phyloP scores from a whole-genome alignment of 1,140 invertebrate genomes.

The Dryas iulia region DNA sequence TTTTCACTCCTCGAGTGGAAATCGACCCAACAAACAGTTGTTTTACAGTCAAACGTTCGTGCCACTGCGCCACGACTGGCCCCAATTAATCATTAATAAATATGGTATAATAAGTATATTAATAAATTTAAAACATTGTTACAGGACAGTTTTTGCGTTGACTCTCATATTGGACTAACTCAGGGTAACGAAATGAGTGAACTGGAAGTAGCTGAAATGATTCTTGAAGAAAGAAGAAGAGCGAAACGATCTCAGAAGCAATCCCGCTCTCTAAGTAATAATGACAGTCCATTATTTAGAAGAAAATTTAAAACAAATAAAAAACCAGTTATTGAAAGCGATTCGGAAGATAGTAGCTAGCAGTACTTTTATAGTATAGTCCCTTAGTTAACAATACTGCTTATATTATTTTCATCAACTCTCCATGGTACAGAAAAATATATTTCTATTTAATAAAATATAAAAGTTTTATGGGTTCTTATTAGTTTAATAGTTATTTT shows the following conservation, averaged over 20 bases:
- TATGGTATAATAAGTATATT: not conserved
- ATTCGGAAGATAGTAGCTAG: conserved; percentile 65
- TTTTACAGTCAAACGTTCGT: too few species aligned
- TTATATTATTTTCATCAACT: too few species aligned
- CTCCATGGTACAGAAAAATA: too few species aligned
- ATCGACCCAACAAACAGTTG: too few species aligned
- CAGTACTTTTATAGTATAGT: not conserved
- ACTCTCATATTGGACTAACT: conserved; percentile 67
- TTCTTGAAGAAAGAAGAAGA: conserved; percentile 59
- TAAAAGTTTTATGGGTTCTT: too few species aligned
- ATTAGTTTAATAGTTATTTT: too few species aligned
- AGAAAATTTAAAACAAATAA: conserved; percentile 46
- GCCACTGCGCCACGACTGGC: too few species aligned
- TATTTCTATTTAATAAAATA: too few species aligned
- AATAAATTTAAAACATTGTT: conserved; percentile 20
- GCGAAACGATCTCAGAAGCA: conserved; percentile 40
- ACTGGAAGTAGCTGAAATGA: conserved; percentile 69
- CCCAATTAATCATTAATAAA: too few species aligned
- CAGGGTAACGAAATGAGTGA: conserved; percentile 67
- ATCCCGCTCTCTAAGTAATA: conserved; percentile 19
- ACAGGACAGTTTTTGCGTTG: conserved; percentile 77
- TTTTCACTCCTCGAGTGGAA: too few species aligned
- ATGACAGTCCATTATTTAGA: conserved; percentile 55
- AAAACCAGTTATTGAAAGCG: conserved; percentile 52
- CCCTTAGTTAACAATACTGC: too few species aligned